Conservation (phyloP, 2,113 vertebrate species). For the Cacatua alba region DNA sequence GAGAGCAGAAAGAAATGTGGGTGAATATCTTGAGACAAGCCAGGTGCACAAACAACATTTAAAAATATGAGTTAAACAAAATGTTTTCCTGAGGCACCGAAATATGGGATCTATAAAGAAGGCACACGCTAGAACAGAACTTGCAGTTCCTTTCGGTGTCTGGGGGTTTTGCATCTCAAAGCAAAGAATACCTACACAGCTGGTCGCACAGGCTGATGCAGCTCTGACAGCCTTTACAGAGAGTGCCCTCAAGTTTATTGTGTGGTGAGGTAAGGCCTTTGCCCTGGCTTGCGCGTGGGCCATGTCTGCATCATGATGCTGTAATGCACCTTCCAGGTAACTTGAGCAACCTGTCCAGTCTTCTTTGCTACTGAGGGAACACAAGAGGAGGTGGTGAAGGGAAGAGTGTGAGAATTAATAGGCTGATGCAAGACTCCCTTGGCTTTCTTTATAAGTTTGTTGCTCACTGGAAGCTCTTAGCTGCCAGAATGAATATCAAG, state of each 20-base stretch:
- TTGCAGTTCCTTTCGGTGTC: background rate
- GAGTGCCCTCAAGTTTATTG: background rate
- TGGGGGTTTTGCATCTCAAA: background rate
- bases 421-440: background rate
- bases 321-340: background rate
- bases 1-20: background rate
- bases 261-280: background rate
- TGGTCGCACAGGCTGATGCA: background rate
- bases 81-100: background rate
- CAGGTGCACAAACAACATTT: background rate
- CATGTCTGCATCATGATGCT: background rate
- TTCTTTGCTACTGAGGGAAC: background rate
- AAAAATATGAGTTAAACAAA: background rate
- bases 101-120: background rate
- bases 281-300: rapidly evolving
- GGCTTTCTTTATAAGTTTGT: background rate
- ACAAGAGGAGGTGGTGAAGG: background rate
- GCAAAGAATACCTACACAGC: background rate
- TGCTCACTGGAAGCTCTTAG: background rate
- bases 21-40: background rate
- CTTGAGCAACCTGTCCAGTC: background rate
- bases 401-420: background rate
- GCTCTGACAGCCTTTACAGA: background rate
- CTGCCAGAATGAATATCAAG: background rate
- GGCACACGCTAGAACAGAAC: background rate